These are phyloP conservation scores for Muraenolepis orangiensis DNA, from an alignment of 2,797 vertebrate genomes.

Conservation along the genomic window DNA sequence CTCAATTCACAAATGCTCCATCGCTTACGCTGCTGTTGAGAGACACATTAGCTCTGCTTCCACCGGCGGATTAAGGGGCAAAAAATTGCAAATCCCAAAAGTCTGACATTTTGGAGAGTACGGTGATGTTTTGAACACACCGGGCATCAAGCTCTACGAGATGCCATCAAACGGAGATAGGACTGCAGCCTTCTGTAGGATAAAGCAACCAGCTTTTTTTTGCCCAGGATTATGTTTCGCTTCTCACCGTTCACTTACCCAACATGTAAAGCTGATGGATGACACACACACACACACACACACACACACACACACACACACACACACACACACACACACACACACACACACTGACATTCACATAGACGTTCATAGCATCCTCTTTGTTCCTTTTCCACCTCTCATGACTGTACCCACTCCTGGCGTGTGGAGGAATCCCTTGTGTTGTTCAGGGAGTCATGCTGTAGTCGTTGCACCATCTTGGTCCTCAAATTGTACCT, in stretches of 20 bases:
- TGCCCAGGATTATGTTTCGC: not conserved
- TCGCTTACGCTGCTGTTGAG: not conserved
- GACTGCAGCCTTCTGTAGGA: not conserved
- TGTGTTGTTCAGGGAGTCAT: too few relatives aligned
- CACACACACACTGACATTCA: not conserved
- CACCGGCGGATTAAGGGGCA: not conserved
- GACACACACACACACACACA: not conserved
- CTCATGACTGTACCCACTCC: too few relatives aligned
- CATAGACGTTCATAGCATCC: not conserved
- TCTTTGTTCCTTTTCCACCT: not conserved
- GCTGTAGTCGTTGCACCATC: not conserved
- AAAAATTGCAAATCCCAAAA: not conserved
- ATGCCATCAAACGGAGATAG: not conserved
- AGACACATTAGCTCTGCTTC: not conserved
- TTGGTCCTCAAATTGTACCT: not conserved
- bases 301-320: not conserved
- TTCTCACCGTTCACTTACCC: not conserved
- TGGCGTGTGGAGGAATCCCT: too few relatives aligned
- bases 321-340: not conserved
- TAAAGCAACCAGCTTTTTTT: not conserved
- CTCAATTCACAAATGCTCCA: not conserved
- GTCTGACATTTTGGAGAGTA: not conserved
- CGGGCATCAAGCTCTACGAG: not conserved
- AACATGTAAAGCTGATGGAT: not conserved
- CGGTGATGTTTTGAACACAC: not conserved